Percentiles rank a stretch among this genome's conserved stretches.
These are phyloP conservation scores for Microtus ochrogaster DNA, from an alignment of 2,113 vertebrate species.

Conservation along the genomic window DNA sequence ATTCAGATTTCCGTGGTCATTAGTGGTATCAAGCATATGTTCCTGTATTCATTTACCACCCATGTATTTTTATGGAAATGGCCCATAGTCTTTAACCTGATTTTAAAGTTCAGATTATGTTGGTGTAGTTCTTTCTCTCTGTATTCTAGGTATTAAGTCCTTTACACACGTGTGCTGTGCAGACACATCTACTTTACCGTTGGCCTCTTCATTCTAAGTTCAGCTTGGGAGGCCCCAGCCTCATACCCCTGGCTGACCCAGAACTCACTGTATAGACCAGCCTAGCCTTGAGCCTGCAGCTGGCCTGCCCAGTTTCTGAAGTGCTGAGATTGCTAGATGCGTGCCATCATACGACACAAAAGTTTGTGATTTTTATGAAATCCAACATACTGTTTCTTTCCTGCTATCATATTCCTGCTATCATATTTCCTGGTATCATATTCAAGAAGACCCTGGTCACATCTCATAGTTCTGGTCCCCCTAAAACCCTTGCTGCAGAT, in stretches of 20 bases:
- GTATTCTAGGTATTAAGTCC: neutral
- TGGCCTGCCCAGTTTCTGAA: neutral
- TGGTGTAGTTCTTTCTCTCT: constrained; percentile 14
- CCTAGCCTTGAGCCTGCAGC: neutral
- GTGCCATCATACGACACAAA: neutral
- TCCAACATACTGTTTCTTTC: neutral
- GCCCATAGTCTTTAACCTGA: neutral
- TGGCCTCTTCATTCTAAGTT: neutral
- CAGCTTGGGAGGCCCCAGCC: neutral
- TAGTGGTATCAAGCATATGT: neutral
- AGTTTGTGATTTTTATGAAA: neutral
- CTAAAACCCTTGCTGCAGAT: neutral
- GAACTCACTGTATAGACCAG: neutral
- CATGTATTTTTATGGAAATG: neutral
- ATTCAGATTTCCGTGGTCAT: neutral
- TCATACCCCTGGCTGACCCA: neutral
- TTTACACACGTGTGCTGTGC: neutral
- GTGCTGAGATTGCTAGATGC: neutral
- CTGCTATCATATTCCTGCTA: constrained; percentile 31
- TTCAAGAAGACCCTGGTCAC: neutral
- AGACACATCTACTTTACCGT: neutral
- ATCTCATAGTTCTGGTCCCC: neutral
- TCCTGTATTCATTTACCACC: neutral
- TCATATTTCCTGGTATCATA: constrained; percentile 23
- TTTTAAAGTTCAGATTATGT: neutral